Conservation (phyloP, 2,797 vertebrate genomes). For the Corythornis leucogaster region DNA sequence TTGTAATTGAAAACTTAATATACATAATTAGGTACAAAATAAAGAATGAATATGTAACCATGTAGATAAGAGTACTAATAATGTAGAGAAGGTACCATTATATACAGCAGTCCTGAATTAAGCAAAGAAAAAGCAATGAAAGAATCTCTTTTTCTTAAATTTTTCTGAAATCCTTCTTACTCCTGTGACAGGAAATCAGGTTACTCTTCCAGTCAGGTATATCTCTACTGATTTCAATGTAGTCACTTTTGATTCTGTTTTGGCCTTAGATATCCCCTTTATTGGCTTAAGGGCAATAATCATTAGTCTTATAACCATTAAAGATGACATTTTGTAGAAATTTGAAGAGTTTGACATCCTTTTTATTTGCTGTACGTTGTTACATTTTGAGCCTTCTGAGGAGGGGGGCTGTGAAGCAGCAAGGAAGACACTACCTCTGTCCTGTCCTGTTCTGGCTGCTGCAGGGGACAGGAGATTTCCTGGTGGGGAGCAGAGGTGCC, state of each 20-base stretch:
- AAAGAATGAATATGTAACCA: neutral
- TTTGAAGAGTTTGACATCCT: neutral
- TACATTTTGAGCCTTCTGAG: neutral
- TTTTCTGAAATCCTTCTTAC: neutral
- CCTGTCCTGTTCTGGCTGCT: neutral
- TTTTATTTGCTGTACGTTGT: neutral
- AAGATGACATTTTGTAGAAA: neutral
- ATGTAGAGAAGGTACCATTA: neutral
- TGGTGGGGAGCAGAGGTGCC: neutral
- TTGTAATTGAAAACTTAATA: neutral
- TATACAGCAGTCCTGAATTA: neutral
- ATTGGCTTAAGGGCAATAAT: neutral
- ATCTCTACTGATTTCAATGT: neutral
- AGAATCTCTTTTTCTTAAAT: neutral
- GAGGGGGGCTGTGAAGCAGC: neutral
- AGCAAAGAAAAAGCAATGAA: neutral
- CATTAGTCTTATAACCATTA: neutral
- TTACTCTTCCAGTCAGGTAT: neutral
- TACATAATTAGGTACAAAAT: neutral
- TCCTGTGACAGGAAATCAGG: neutral
- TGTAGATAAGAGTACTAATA: neutral
- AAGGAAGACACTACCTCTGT: neutral
- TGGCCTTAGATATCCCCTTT: conserved; percentile 7
- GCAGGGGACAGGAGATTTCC: neutral
- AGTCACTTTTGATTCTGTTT: neutral